Evolutionary conservation across 2,797 vertebrate species (phyloP).

Genomic region (Hydrocynus forskahlii): DNA sequence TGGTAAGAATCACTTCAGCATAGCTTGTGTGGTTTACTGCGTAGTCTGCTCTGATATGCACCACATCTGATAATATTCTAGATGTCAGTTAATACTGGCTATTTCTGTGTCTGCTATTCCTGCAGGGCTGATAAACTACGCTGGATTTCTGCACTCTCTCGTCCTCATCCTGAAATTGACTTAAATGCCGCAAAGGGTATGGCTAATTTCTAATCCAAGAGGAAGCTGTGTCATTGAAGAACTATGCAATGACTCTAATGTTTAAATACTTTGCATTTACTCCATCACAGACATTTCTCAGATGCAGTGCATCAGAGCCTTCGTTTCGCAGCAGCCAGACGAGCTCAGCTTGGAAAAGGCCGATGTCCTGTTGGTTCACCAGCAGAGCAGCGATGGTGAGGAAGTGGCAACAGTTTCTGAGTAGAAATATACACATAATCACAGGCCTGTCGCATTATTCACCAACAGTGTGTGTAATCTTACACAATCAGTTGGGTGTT

Average conservation of each 20-base stretch:
- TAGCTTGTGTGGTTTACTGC: not conserved
- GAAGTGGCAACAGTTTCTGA: not conserved
- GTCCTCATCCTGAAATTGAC: constrained; percentile 83
- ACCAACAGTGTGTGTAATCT: not conserved
- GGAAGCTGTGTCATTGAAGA: constrained; percentile 18
- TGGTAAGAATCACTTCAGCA: not conserved
- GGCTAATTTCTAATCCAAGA: constrained; percentile 41
- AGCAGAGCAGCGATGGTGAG: constrained; percentile 90
- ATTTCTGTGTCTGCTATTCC: constrained; percentile 31
- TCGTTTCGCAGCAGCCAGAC: constrained; percentile 90
- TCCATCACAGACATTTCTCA: constrained; percentile 82
- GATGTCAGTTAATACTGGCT: not conserved
- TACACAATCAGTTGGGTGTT: not conserved
- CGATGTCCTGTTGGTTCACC: constrained; percentile 88
- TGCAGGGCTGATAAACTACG: constrained; percentile 93
- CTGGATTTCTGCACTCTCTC: constrained; percentile 93
- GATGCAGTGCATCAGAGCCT: constrained; percentile 90
- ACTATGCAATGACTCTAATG: not conserved
- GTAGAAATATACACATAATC: not conserved
- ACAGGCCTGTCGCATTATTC: not conserved
- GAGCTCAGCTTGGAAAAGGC: constrained; percentile 95
- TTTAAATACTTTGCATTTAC: constrained; percentile 17
- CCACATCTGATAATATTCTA: not conserved
- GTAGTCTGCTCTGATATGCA: not conserved
- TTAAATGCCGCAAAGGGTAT: constrained; percentile 87